Percentiles rank a stretch among this genome's conserved stretches.
Evolutionary conservation across 2,113 vertebrate species (phyloP).

Genomic region (Heterotilapia buettikoferi): DNA sequence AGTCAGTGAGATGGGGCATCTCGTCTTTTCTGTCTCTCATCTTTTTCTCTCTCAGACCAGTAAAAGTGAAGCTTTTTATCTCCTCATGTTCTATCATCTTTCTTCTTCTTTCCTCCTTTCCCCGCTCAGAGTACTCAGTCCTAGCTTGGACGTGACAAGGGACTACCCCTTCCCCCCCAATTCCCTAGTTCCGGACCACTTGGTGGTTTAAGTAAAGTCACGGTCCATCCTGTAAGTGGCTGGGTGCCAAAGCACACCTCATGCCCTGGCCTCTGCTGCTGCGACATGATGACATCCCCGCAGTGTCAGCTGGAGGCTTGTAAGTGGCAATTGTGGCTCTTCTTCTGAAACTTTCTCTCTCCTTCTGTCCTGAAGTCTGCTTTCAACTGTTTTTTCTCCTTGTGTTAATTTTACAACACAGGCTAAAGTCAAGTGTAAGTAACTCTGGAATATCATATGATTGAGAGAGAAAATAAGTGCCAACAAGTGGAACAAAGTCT

Average conservation of each 20-base stretch:
- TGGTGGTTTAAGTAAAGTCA: constrained; percentile 31
- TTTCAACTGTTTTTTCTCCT: constrained; percentile 19
- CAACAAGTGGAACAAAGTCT: constrained; percentile 17
- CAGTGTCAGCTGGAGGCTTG: constrained; percentile 72
- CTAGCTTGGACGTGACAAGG: constrained; percentile 73
- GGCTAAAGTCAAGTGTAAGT: constrained; percentile 1
- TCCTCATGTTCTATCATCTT: background rate
- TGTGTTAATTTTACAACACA: background rate
- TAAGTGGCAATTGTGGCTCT: constrained; percentile 82
- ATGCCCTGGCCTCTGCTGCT: constrained; percentile 61
- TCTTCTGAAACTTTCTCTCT: constrained; percentile 2
- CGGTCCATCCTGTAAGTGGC: constrained; percentile 94
- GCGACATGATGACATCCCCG: background rate
- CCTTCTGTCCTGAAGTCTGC: constrained; percentile 22
- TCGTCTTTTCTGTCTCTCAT: background rate
- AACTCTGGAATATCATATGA: constrained; percentile 30
- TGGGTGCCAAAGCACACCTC: constrained; percentile 65
- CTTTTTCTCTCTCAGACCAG: constrained; percentile 44
- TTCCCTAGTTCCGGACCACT: background rate
- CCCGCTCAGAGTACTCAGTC: constrained; percentile 73
- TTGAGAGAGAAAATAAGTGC: constrained; percentile 52
- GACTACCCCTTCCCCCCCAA: background rate
- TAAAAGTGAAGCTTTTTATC: constrained; percentile 6
- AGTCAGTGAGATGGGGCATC: background rate
- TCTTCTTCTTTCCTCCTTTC: background rate